A percentile compares a stretch with the other conserved stretches of the same genome.
Conservation (phyloP, 1,140 invertebrate species). For the Atta colombica region DNA sequence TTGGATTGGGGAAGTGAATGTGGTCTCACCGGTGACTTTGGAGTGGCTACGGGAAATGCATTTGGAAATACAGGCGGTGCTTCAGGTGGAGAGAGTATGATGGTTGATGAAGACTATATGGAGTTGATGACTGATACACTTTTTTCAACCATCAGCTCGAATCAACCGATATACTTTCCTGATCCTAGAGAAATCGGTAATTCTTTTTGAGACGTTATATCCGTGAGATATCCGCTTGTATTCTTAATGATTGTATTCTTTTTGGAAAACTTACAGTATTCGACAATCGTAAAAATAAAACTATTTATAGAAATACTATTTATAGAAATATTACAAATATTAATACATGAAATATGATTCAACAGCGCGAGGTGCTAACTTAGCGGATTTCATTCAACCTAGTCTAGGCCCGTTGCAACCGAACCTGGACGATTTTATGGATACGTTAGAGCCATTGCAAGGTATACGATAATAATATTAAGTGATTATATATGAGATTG, state of each 20-base stretch:
- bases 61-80: conserved; percentile 83
- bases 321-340: background rate
- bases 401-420: conserved; percentile 98
- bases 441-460: conserved; percentile 94
- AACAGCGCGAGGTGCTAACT: conserved; percentile 89
- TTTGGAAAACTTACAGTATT: background rate
- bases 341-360: conserved; percentile 21
- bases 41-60: conserved; percentile 72
- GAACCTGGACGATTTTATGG: conserved; percentile 98
- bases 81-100: conserved; percentile 90
- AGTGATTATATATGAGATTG: background rate
- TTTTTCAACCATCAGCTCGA: conserved; percentile 94
- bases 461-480: conserved; percentile 85
- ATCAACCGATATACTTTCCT: conserved; percentile 98
- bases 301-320: background rate
- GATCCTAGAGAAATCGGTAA: conserved; percentile 98
- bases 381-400: conserved; percentile 99
- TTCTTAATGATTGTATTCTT: background rate
- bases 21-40: conserved; percentile 76
- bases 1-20: conserved; percentile 89
- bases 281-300: background rate
- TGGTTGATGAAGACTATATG: conserved; percentile 96
- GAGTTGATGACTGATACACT: conserved; percentile 96
- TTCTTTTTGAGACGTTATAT: conserved; percentile 66
- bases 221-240: background rate